Evolutionary conservation across 2,888 invertebrate species (phyloP).

Genomic region (Cephus nigrinus): DNA sequence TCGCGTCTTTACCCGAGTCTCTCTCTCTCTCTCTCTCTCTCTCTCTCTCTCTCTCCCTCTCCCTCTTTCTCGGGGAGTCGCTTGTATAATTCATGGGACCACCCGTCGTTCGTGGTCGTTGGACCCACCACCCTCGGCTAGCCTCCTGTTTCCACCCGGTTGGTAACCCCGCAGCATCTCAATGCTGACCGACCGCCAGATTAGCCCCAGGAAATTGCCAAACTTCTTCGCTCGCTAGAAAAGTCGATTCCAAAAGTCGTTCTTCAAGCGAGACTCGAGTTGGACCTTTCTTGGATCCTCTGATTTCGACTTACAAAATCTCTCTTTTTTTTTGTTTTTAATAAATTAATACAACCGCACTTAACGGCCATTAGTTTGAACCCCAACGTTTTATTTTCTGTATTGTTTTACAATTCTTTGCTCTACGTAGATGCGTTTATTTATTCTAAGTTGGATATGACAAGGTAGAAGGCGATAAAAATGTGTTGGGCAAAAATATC

Average conservation of each 20-base stretch:
- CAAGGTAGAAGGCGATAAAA: too few species aligned
- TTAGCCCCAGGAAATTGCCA: constrained; percentile 66
- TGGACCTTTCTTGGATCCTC: neutral
- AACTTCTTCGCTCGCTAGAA: constrained; percentile 60
- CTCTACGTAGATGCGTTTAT: neutral
- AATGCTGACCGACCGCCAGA: constrained; percentile 65
- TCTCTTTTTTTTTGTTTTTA: neutral
- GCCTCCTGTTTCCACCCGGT: constrained; percentile 22
- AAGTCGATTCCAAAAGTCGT: constrained; percentile 63
- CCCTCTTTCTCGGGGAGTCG: constrained; percentile 37
- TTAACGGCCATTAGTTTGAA: neutral
- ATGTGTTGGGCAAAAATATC: neutral
- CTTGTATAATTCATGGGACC: constrained; percentile 65
- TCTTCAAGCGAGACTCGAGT: constrained; percentile 48
- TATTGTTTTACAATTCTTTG: neutral
- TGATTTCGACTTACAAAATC: neutral
- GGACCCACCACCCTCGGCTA: constrained; percentile 25
- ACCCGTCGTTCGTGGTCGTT: constrained; percentile 54
- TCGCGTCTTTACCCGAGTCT: neutral
- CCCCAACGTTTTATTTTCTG: neutral
- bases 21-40: constrained; percentile 9
- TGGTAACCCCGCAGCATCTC: constrained; percentile 58
- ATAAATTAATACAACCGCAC: neutral
- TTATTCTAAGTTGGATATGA: neutral
- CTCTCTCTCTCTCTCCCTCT: constrained; percentile 27